These are phyloP conservation scores for Turritopsis rubra DNA, from an alignment of 30 jellyfish, hydroid and myxozoan species.

Conservation along the genomic window DNA sequence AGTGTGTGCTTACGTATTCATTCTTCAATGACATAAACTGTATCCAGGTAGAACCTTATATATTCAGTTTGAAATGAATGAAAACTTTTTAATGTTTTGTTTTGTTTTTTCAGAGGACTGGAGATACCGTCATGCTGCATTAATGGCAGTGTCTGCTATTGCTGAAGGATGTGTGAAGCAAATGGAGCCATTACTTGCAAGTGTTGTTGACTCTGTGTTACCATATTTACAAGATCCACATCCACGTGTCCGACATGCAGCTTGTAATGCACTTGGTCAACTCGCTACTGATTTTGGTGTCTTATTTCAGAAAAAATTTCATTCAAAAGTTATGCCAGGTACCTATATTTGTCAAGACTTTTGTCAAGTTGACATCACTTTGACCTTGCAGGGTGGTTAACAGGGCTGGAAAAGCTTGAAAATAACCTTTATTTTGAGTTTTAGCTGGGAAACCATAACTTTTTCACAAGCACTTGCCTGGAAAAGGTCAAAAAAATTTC, in stretches of 20 bases:
- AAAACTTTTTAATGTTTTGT: neutral
- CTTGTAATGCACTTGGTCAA: slow-evolving; percentile 98
- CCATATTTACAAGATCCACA: slow-evolving; percentile 73
- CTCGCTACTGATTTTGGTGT: slow-evolving; percentile 93
- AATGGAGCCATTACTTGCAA: slow-evolving; percentile 89
- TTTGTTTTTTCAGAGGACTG: slow-evolving; percentile 81
- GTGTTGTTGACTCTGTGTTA: slow-evolving; percentile 79
- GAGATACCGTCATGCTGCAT: slow-evolving; percentile 95
- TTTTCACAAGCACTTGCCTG: too few relatives aligned
- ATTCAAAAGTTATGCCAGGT: slow-evolving; percentile 74
- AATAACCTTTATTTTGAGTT: too few relatives aligned
- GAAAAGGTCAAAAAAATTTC: too few relatives aligned
- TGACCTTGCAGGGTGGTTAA: too few relatives aligned
- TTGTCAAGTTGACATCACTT: too few relatives aligned
- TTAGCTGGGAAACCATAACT: too few relatives aligned
- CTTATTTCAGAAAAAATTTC: slow-evolving; percentile 78
- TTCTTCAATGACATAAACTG: neutral
- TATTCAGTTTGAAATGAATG: neutral
- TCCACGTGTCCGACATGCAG: slow-evolving; percentile 97
- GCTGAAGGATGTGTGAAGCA: slow-evolving; percentile 99
- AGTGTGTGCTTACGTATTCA: neutral
- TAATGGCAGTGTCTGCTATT: slow-evolving; percentile 97
- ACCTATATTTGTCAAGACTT: neutral
- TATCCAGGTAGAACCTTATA: neutral
- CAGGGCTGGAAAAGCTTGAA: too few relatives aligned